Conservation (phyloP, 2,888 invertebrate species). For the Saturnia pavonia region DNA sequence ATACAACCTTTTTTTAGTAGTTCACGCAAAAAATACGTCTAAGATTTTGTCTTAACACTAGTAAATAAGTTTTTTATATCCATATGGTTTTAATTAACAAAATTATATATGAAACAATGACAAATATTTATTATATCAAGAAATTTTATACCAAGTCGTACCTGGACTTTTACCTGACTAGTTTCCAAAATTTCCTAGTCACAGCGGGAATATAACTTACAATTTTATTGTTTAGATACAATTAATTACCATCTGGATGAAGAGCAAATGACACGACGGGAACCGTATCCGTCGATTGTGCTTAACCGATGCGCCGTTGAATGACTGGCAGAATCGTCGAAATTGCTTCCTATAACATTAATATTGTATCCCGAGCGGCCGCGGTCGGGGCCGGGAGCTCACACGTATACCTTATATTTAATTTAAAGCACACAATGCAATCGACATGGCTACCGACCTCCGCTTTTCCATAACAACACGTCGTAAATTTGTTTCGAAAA, state of each 20-base stretch:
- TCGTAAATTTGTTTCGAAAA: constrained; percentile 58
- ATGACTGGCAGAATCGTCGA: constrained; percentile 72
- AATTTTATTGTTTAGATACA: not conserved
- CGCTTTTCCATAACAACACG: constrained; percentile 63
- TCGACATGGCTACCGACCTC: constrained; percentile 69
- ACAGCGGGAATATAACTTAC: too few relatives aligned
- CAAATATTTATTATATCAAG: too few relatives aligned
- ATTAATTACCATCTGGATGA: constrained; percentile 35
- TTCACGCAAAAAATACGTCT: too few relatives aligned
- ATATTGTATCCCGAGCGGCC: constrained; percentile 53
- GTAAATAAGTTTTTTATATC: too few relatives aligned
- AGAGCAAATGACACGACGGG: constrained; percentile 52
- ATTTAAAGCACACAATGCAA: constrained; percentile 76
- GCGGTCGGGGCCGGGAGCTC: constrained; percentile 48
- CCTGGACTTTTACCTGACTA: too few relatives aligned
- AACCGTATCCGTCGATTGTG: constrained; percentile 45
- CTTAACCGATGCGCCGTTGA: constrained; percentile 47
- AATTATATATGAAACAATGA: too few relatives aligned
- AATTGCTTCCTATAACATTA: constrained; percentile 69
- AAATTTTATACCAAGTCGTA: too few relatives aligned
- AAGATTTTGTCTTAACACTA: too few relatives aligned
- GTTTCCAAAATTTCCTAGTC: not conserved
- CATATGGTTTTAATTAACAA: too few relatives aligned
- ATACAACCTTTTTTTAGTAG: too few relatives aligned
- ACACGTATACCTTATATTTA: constrained; percentile 67